Percentiles rank a stretch among this genome's conserved stretches.
Conservation (phyloP, 1,140 invertebrate species). For the Scaptodrosophila lebanonensis region DNA sequence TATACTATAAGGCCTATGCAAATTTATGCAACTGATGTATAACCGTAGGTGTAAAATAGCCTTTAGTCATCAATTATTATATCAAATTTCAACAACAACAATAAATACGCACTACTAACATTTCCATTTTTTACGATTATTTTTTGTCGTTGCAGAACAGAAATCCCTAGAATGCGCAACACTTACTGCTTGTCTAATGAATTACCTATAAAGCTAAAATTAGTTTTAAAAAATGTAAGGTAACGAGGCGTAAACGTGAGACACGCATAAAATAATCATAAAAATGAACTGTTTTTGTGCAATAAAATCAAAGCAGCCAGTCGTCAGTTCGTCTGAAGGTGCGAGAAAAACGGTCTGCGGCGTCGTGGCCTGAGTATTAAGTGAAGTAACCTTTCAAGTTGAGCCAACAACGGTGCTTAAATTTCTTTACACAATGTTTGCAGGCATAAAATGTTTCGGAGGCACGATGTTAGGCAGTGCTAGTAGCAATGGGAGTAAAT, state of each 20-base stretch:
- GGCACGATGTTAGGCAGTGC: conserved; percentile 19
- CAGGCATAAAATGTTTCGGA: conserved; percentile 35
- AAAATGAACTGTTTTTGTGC: conserved; percentile 58
- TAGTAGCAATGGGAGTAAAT: neutral
- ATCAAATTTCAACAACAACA: no score
- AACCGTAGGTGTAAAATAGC: no score
- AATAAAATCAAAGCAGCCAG: conserved; percentile 35
- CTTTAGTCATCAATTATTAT: no score
- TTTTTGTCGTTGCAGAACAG: no score
- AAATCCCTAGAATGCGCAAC: no score
- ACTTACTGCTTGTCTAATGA: no score
- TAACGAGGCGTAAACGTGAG: conserved; percentile 50
- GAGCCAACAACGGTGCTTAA: conserved; percentile 16
- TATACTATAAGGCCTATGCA: no score
- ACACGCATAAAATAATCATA: conserved; percentile 64
- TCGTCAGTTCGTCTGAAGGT: conserved; percentile 13
- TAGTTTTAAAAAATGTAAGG: conserved; percentile 25
- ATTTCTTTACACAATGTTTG: conserved; percentile 30
- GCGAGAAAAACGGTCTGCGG: conserved; percentile 31
- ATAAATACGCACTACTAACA: no score
- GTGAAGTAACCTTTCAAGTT: conserved; percentile 46
- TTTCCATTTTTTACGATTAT: no score
- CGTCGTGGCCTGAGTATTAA: conserved; percentile 41
- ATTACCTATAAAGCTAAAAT: no score
- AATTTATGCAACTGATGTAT: no score